A percentile compares a stretch with the other conserved stretches of the same genome.
Evolutionary conservation across 2,888 invertebrate species (phyloP).

Genomic region (Tyria jacobaeae): DNA sequence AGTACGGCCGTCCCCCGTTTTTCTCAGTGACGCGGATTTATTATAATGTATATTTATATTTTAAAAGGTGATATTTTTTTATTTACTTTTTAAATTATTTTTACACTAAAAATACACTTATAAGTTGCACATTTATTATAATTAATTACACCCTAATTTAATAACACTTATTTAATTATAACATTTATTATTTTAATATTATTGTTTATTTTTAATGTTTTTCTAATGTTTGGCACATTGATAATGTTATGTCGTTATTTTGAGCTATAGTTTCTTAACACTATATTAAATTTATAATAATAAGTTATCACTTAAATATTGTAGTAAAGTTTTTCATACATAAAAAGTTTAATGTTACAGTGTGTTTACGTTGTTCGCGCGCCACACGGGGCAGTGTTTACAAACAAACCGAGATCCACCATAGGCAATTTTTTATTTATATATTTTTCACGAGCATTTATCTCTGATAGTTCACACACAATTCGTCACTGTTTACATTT

Average conservation of each 20-base stretch:
- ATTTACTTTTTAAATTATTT: slow-evolving; percentile 12
- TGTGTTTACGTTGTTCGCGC: slow-evolving; percentile 64
- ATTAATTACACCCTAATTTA: slow-evolving; percentile 26
- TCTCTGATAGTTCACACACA: slow-evolving; percentile 45
- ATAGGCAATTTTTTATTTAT: slow-evolving; percentile 56
- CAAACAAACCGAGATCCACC: slow-evolving; percentile 74
- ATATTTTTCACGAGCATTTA: slow-evolving; percentile 46
- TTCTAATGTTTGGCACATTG: slow-evolving; percentile 60
- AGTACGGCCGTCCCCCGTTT: slow-evolving; percentile 62
- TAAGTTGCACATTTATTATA: slow-evolving; percentile 33
- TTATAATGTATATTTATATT: slow-evolving; percentile 61
- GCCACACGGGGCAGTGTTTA: slow-evolving; percentile 81
- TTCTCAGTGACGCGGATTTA: slow-evolving; percentile 70
- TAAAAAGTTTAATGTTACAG: slow-evolving; percentile 54
- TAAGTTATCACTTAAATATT: slow-evolving; percentile 46
- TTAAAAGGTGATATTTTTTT: slow-evolving; percentile 12
- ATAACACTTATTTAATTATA: slow-evolving; percentile 29
- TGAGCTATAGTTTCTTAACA: slow-evolving; percentile 55
- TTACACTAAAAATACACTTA: slow-evolving; percentile 12
- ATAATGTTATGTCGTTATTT: slow-evolving; percentile 43
- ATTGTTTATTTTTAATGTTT: slow-evolving; percentile 35
- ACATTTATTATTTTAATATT: slow-evolving; percentile 35
- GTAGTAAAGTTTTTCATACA: slow-evolving; percentile 50
- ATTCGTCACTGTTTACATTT: slow-evolving; percentile 52
- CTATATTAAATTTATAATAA: slow-evolving; percentile 32